Evolutionary conservation across 2,888 invertebrate species (phyloP).

Genomic region (Creontiades dilutus): DNA sequence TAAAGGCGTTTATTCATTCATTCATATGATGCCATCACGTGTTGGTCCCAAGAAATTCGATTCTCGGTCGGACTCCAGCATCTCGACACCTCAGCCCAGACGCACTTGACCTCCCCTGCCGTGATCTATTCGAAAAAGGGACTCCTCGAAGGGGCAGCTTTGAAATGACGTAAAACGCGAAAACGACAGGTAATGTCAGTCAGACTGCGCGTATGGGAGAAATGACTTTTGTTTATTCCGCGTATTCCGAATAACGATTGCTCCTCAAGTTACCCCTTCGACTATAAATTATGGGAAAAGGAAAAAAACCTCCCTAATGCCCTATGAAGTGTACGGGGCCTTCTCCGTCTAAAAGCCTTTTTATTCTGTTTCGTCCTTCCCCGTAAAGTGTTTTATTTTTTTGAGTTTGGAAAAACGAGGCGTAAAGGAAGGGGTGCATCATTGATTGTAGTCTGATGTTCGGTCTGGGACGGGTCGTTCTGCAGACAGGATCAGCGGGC

Average conservation of each 20-base stretch:
- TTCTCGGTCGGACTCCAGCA: not conserved
- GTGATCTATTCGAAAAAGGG: not conserved
- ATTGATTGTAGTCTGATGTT: not conserved
- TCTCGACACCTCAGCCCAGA: not conserved
- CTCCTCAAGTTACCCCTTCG: constrained; percentile 47
- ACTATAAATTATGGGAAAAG: constrained; percentile 38
- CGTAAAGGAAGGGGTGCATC: constrained; percentile 22
- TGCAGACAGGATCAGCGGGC: not conserved
- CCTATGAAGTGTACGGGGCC: constrained; percentile 21
- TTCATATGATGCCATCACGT: too few relatives aligned
- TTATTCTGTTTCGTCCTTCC: constrained; percentile 18
- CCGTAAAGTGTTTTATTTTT: constrained; percentile 39
- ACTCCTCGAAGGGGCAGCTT: not conserved
- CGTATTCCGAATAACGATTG: constrained; percentile 56
- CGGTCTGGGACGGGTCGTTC: not conserved
- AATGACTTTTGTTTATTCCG: constrained; percentile 44
- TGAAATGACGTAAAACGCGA: constrained; percentile 43
- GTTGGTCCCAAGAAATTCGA: not conserved
- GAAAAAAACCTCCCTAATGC: constrained; percentile 29
- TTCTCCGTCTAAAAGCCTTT: constrained; percentile 32
- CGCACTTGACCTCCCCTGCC: constrained; percentile 28
- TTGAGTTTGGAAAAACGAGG: constrained; percentile 13
- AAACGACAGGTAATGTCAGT: constrained; percentile 54
- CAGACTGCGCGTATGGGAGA: constrained; percentile 37
- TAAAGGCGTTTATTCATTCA: too few relatives aligned